Evolutionary conservation across 2,797 vertebrate genomes (phyloP), one percentile per base, ranked within the genome.

Genomic region (Petrocephalus sullivani): DNA sequence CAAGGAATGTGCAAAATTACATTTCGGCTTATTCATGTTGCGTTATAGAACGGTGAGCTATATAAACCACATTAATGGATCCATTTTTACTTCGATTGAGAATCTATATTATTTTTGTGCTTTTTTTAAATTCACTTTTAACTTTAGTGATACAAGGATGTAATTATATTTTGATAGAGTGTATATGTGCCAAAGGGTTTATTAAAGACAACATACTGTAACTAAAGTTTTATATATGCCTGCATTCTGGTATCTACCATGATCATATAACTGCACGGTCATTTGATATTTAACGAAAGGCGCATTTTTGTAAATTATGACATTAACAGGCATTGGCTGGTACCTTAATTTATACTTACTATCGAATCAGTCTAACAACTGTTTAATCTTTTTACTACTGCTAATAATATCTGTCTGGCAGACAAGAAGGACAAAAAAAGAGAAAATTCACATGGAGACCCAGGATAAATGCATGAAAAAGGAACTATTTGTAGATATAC

Each of bases 291-390:
- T 87, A 87, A 89, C 85, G 89, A 93, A 88, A 88, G 16, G 94
- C 94, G 93, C 88, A 85, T 89, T 97, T 97, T 96, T 97, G 93
- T 97, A 97, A 95, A 96, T 95, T 93, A 95, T 94, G 93, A 93
- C 94, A 96, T 94, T 97, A 95, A 95, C 96, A 96, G 96, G 96
- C 96, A 96, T 96, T 96, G 95, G 96, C 95, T 95, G 94, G 95
- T 96, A 96, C 95, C 94, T 97, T 97, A 96, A 96, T 96, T 96
- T 96, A 94, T 89, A 90, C 90, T 91, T 88, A 87, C 64, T 88
- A 85, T 90, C 81, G 83, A 90, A 89, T 91, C 88, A 89, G 61
- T 87, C 4, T 89, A 91, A 91, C 91, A 90, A 94, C 92, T 92
- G 93, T 93, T 86, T 89, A 89, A 89, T 94, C 94, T 95, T 95